These are phyloP conservation scores for Drosophila saltans DNA, from an alignment of 1,140 invertebrate genomes.

Conservation along the genomic window DNA sequence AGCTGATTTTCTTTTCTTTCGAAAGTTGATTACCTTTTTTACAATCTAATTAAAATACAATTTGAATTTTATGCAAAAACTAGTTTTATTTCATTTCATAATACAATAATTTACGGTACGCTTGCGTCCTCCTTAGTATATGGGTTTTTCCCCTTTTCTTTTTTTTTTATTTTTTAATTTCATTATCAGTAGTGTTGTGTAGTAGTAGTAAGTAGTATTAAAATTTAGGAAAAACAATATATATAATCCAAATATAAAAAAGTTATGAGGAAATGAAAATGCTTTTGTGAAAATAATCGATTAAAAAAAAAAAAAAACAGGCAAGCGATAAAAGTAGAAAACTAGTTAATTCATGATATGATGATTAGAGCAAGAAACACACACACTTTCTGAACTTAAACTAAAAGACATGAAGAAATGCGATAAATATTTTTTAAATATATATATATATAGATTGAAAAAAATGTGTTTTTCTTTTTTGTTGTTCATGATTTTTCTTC, in stretches of 20 bases:
- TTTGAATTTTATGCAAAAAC: constrained; percentile 67
- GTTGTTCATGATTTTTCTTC: not conserved
- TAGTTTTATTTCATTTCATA: constrained; percentile 74
- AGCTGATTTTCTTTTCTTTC: too few relatives aligned
- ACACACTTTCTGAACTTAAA: constrained; percentile 66
- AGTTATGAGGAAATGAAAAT: not conserved
- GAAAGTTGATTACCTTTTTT: too few relatives aligned
- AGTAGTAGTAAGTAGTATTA: constrained; percentile 32
- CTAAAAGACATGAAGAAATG: constrained; percentile 53
- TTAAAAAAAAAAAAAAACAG: constrained; percentile 27
- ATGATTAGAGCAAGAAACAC: constrained; percentile 63
- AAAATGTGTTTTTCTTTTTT: not conserved
- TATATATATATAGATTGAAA: constrained; percentile 45
- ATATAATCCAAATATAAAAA: not conserved
- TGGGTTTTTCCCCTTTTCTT: constrained; percentile 51
- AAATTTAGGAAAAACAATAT: not conserved
- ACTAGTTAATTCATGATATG: constrained; percentile 65
- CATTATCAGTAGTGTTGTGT: constrained; percentile 40
- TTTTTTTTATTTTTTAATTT: constrained; percentile 35
- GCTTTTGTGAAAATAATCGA: not conserved
- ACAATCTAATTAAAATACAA: not conserved
- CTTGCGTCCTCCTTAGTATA: constrained; percentile 66
- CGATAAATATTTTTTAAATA: constrained; percentile 65
- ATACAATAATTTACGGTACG: constrained; percentile 77
- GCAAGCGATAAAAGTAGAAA: constrained; percentile 31